Conservation (phyloP, 2,113 vertebrate genomes). For the Gallinago jamesoni region DNA sequence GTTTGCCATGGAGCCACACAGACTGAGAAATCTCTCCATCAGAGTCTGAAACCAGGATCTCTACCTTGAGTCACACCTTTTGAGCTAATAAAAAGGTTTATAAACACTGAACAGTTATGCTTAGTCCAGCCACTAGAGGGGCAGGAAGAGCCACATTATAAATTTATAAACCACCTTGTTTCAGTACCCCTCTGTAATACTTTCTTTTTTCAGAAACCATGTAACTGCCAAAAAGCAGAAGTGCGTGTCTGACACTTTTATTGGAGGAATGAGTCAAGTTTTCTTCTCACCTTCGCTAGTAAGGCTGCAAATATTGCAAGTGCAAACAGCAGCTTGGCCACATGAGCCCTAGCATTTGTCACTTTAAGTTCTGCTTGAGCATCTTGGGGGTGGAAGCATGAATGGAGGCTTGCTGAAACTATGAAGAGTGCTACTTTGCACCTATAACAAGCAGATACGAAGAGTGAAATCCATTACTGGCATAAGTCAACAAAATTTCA, state of each 20-base stretch:
- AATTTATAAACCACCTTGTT: not conserved
- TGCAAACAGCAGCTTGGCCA: not conserved
- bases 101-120: not conserved
- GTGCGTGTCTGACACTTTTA: accelerated
- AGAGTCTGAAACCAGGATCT: not conserved
- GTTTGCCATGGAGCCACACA: not conserved
- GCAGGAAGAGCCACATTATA: not conserved
- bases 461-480: not conserved
- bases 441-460: not conserved
- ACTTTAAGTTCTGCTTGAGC: not conserved
- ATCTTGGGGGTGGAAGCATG: not conserved
- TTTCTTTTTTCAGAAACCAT: not conserved
- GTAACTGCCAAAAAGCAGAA: not conserved
- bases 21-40: not conserved
- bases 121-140: not conserved
- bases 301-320: not conserved
- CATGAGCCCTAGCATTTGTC: not conserved
- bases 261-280: not conserved
- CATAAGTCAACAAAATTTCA: not conserved
- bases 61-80: not conserved
- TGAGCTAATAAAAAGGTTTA: not conserved
- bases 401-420: not conserved
- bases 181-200: not conserved
- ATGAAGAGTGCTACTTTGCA: not conserved
- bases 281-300: not conserved